A percentile compares a stretch with the other conserved stretches of the same genome.
Evolutionary conservation across 2,797 vertebrate genomes (phyloP).

Genomic region (Pachyuromys duprasi): DNA sequence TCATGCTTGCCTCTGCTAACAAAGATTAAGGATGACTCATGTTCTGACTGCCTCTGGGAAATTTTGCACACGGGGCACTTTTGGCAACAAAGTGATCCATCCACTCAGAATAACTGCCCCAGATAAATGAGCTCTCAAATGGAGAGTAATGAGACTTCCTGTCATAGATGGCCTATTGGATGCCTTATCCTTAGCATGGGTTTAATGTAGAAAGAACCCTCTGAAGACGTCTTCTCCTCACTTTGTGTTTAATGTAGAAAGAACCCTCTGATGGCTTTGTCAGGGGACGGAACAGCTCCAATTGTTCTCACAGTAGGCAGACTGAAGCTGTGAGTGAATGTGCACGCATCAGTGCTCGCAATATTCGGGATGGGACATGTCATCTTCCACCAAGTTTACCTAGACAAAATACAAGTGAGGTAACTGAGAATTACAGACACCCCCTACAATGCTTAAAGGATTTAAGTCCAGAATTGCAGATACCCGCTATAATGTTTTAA

Average conservation of each 20-base stretch:
- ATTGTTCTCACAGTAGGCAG: not conserved
- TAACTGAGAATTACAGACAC: not conserved
- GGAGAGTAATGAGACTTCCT: not conserved
- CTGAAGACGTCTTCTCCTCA: not conserved
- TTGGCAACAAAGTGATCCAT: conserved; percentile 51
- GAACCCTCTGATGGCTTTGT: not conserved
- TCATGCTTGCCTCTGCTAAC: conserved; percentile 1
- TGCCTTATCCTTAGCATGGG: not conserved
- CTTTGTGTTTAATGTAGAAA: conserved; percentile 16
- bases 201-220: conserved; percentile 30
- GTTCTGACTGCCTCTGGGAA: not conserved
- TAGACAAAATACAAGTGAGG: not conserved
- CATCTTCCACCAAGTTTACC: not conserved
- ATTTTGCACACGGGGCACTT: conserved; percentile 41
- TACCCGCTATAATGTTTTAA: not conserved
- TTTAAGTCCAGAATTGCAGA: not conserved
- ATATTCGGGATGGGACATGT: not conserved
- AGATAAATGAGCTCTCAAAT: conserved; percentile 68
- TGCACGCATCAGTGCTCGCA: not conserved
- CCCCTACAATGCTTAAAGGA: not conserved
- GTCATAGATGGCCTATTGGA: not conserved
- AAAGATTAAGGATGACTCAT: conserved; percentile 29
- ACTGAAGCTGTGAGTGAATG: not conserved
- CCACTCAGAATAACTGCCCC: conserved; percentile 27
- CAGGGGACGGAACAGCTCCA: not conserved